A percentile compares a stretch with the other conserved stretches of the same genome.
phyloP scores from a whole-genome alignment of 2,797 vertebrate species.

The Tokudaia muenninki region DNA sequence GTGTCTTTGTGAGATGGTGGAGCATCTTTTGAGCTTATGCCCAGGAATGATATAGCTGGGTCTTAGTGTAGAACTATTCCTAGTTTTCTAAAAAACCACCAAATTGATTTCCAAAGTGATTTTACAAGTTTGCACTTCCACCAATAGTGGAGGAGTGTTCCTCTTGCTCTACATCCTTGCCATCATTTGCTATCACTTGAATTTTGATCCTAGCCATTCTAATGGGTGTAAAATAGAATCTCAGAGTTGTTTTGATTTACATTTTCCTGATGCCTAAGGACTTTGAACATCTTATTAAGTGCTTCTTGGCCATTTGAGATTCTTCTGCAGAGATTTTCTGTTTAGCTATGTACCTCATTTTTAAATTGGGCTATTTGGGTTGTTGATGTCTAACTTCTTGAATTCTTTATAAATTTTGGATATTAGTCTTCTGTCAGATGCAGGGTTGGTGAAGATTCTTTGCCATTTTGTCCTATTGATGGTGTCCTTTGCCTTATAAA shows the following conservation, averaged over 20 bases:
- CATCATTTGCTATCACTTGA: background rate
- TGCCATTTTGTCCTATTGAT: background rate
- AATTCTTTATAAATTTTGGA: background rate
- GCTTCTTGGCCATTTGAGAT: background rate
- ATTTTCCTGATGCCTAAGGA: background rate
- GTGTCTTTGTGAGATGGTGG: too few relatives aligned
- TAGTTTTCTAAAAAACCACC: too few relatives aligned
- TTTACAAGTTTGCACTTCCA: too few relatives aligned
- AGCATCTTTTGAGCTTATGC: too few relatives aligned
- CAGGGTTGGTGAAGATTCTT: background rate
- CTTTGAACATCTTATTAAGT: background rate
- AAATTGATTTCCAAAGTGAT: too few relatives aligned
- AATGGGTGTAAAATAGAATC: background rate
- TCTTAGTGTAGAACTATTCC: too few relatives aligned
- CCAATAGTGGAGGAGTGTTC: too few relatives aligned
- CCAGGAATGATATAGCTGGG: too few relatives aligned
- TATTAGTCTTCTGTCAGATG: background rate
- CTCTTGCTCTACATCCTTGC: too few relatives aligned
- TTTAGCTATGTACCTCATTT: background rate
- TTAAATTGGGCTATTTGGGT: background rate
- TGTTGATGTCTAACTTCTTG: background rate
- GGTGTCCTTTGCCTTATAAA: background rate
- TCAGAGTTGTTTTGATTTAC: background rate
- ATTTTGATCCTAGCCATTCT: background rate
- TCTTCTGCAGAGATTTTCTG: background rate